Percentiles rank a stretch among this genome's conserved stretches.
Conservation (phyloP, 2,113 vertebrate genomes). For the Pao palembangensis region DNA sequence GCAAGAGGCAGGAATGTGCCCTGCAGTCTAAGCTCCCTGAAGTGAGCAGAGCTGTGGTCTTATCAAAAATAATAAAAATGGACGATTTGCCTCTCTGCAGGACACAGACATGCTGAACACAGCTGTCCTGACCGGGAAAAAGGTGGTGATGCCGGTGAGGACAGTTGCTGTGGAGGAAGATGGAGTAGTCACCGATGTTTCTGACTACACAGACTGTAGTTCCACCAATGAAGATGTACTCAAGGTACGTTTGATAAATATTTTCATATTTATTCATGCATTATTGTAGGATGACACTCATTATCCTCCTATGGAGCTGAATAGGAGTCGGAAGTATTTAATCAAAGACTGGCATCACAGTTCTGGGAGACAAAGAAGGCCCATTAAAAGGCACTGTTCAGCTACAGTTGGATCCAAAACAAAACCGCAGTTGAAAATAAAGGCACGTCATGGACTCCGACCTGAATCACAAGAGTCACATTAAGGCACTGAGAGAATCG, state of each 20-base stretch:
- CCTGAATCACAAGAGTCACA: neutral
- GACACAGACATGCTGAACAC: conserved; percentile 91
- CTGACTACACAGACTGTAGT: conserved; percentile 84
- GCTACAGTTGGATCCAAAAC: neutral
- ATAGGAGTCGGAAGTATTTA: neutral
- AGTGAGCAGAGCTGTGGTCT: neutral
- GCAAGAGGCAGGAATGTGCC: conserved; percentile 9
- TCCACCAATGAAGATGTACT: conserved; percentile 85
- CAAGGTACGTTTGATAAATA: conserved; percentile 73
- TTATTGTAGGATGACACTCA: too few relatives aligned
- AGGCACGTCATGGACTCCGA: neutral
- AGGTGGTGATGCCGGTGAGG: conserved; percentile 82
- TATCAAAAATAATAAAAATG: too few relatives aligned
- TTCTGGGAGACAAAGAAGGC: neutral
- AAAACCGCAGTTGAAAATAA: neutral
- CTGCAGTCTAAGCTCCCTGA: conserved; percentile 21
- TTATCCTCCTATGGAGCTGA: too few relatives aligned
- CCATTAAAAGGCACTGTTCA: neutral
- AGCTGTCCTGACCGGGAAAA: conserved; percentile 86
- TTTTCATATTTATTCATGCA: neutral
- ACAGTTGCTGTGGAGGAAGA: conserved; percentile 86
- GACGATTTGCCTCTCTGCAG: conserved; percentile 59
- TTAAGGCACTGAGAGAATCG: too few relatives aligned
- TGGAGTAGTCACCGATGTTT: conserved; percentile 81
- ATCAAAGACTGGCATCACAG: too few relatives aligned